These are phyloP conservation scores for Propithecus deckenii DNA, from an alignment of 2,797 vertebrate species.

Conservation along the genomic window DNA sequence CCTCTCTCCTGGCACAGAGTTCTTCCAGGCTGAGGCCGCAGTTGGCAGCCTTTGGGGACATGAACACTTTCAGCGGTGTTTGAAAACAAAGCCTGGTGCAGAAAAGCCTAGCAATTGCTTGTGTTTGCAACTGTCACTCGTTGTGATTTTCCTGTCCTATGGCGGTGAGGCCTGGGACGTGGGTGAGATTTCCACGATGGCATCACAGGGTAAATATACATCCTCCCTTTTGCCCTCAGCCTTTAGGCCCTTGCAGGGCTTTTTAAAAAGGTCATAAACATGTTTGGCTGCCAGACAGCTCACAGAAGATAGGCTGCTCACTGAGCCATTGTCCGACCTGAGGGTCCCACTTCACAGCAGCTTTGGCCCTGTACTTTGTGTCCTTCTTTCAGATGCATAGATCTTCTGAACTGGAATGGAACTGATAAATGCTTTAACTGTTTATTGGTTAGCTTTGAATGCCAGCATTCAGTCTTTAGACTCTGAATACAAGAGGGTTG, in stretches of 20 bases:
- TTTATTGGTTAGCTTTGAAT: constrained; percentile 11
- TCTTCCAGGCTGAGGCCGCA: neutral
- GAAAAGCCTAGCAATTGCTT: constrained; percentile 26
- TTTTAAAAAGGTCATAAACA: constrained; percentile 56
- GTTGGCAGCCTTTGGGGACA: neutral
- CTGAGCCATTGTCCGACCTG: neutral
- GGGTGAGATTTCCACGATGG: neutral
- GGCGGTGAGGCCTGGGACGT: fast-evolving
- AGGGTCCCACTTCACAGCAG: neutral
- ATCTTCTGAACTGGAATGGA: neutral
- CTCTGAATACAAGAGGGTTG: neutral
- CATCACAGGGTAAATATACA: neutral
- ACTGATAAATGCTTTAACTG: neutral
- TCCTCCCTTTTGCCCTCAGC: neutral
- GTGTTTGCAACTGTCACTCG: neutral
- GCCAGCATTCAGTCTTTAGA: neutral
- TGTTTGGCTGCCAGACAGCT: neutral
- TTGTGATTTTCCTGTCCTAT: neutral
- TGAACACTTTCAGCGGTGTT: neutral
- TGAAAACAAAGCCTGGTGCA: constrained; percentile 32
- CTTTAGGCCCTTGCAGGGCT: neutral
- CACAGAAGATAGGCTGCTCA: constrained; percentile 14
- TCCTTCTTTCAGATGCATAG: neutral
- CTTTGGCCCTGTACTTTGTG: neutral
- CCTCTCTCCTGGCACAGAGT: neutral